phyloP scores from a whole-genome alignment of 92 coral and sea anemone genomes.

The Phenganax subtilis region DNA sequence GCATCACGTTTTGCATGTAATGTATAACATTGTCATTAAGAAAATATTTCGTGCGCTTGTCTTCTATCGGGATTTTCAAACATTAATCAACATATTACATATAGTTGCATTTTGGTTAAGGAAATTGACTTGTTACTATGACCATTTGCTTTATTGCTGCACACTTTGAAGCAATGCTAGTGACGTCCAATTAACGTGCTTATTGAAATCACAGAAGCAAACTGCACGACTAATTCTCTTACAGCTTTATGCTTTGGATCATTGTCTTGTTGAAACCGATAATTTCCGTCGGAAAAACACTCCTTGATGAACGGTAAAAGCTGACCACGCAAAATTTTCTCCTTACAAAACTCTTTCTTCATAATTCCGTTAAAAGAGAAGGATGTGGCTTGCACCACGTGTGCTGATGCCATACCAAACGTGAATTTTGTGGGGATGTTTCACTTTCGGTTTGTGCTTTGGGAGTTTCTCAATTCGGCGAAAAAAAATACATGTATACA shows the following conservation, averaged over 20 bases:
- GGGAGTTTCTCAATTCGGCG: constrained; percentile 17
- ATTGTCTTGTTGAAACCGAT: constrained; percentile 18
- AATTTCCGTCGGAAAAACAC: constrained; percentile 21
- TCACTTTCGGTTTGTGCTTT: constrained; percentile 22
- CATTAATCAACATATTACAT: no score
- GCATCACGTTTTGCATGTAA: no score
- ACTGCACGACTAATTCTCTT: neutral
- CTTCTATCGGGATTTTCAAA: no score
- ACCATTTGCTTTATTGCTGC: no score
- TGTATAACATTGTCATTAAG: no score
- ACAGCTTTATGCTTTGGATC: constrained; percentile 17
- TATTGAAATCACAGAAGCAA: neutral
- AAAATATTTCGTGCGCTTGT: no score
- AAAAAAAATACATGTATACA: neutral
- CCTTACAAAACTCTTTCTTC: constrained; percentile 29
- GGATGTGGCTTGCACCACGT: constrained; percentile 30
- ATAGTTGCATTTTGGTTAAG: no score
- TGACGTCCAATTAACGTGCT: neutral
- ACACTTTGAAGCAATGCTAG: neutral
- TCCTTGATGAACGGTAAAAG: constrained; percentile 27
- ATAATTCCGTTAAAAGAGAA: constrained; percentile 19
- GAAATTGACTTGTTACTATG: no score
- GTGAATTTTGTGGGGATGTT: constrained; percentile 40
- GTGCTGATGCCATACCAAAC: constrained; percentile 28
- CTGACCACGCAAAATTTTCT: constrained; percentile 22